Percentiles rank a stretch among this genome's conserved stretches.
These are phyloP conservation scores for Syncerus caffer DNA, from an alignment of 2,797 vertebrate genomes.

Conservation along the genomic window DNA sequence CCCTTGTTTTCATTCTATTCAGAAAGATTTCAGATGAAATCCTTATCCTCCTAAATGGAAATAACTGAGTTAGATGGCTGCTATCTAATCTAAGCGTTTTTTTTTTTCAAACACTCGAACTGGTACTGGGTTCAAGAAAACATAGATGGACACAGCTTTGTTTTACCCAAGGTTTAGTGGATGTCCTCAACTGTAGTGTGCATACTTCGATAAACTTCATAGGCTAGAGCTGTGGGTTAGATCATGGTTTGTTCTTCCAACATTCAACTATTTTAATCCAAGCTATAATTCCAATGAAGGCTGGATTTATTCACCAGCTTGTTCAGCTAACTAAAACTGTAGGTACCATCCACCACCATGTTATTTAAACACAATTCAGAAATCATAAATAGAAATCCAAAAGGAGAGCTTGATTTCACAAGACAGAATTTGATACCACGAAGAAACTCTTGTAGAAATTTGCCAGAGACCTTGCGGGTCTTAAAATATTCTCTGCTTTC, in stretches of 20 bases:
- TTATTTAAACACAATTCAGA: slow-evolving; percentile 51
- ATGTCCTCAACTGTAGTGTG: background rate
- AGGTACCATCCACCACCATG: background rate
- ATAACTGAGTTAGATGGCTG: background rate
- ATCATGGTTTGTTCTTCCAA: background rate
- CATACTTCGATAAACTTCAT: background rate
- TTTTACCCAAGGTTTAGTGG: background rate
- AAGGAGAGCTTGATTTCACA: slow-evolving; percentile 23
- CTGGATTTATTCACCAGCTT: slow-evolving; percentile 3
- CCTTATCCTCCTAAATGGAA: slow-evolving; percentile 2
- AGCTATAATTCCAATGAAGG: background rate
- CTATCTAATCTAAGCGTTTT: slow-evolving; percentile 31
- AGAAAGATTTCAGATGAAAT: slow-evolving; percentile 34
- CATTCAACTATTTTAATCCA: slow-evolving; percentile 37
- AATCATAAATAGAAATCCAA: slow-evolving; percentile 52
- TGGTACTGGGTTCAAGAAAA: slow-evolving; percentile 21
- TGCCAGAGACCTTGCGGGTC: background rate
- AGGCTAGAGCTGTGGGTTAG: background rate
- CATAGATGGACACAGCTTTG: background rate
- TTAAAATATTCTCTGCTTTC: slow-evolving; percentile 40
- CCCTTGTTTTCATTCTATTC: slow-evolving; percentile 30
- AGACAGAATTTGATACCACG: background rate
- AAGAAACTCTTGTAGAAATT: slow-evolving; percentile 16
- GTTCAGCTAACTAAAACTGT: background rate
- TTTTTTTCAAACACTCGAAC: slow-evolving; percentile 23